Evolutionary conservation across 2,888 invertebrate genomes (phyloP).

Genomic region (Parascotia fuliginaria): DNA sequence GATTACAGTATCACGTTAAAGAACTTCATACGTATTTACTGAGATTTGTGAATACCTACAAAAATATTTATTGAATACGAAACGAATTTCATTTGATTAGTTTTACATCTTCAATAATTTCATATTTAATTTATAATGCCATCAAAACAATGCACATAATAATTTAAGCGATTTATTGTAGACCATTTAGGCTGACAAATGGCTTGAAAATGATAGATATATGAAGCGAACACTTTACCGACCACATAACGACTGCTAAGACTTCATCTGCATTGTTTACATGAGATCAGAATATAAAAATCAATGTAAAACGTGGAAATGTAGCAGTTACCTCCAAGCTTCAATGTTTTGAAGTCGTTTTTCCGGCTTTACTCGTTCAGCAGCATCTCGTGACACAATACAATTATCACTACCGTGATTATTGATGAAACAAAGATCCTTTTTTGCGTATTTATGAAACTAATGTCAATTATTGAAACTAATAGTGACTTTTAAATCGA

Average conservation of each 20-base stretch:
- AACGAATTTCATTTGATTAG: too few species aligned
- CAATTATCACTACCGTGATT: slow-evolving; percentile 54
- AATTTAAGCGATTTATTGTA: background rate
- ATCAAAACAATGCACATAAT: background rate
- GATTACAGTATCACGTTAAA: too few species aligned
- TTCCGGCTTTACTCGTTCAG: slow-evolving; percentile 36
- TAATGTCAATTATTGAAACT: slow-evolving; percentile 39
- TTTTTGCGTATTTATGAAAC: slow-evolving; percentile 36
- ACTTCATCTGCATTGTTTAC: slow-evolving; percentile 59
- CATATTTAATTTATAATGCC: too few species aligned
- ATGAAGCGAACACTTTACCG: slow-evolving; percentile 22
- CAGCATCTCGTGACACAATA: slow-evolving; percentile 46
- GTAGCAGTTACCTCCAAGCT: slow-evolving; percentile 53
- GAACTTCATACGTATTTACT: too few species aligned
- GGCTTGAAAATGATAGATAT: background rate
- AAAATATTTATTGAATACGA: too few species aligned
- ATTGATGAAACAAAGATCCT: slow-evolving; percentile 57
- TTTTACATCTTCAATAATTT: too few species aligned
- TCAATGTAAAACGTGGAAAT: slow-evolving; percentile 46
- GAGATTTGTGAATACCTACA: too few species aligned
- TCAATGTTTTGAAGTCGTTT: slow-evolving; percentile 42
- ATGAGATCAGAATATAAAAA: slow-evolving; percentile 62
- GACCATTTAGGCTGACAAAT: background rate
- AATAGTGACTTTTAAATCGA: slow-evolving; percentile 34
- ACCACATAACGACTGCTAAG: slow-evolving; percentile 45